Evolutionary conservation across 2,797 vertebrate species (phyloP).

Genomic region (Danio kyathit): DNA sequence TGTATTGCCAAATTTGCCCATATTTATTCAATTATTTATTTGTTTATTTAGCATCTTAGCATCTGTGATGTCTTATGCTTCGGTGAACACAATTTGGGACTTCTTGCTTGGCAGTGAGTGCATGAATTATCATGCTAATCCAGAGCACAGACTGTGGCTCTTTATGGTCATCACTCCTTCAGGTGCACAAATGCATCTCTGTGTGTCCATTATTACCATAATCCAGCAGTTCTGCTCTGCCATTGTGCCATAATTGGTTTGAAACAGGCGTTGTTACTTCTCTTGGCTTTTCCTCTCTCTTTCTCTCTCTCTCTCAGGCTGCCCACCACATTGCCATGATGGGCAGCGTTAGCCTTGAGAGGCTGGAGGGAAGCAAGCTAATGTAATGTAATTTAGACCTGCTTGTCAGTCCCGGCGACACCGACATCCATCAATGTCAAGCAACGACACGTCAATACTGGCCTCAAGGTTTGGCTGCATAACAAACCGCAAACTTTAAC

Average conservation of each 20-base stretch:
- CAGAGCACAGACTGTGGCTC: constrained; percentile 6
- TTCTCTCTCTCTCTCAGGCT: constrained; percentile 34
- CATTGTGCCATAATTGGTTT: constrained; percentile 47
- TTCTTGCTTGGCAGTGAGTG: background rate
- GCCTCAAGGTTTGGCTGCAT: constrained; percentile 76
- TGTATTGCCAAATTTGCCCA: no score
- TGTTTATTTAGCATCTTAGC: no score
- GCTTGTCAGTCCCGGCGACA: constrained; percentile 72
- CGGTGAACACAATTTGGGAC: background rate
- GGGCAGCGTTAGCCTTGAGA: constrained; percentile 75
- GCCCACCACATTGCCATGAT: constrained; percentile 47
- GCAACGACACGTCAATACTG: constrained; percentile 70
- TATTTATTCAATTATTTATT: no score
- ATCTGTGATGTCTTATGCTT: background rate
- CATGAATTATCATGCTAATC: background rate
- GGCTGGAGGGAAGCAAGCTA: constrained; percentile 66
- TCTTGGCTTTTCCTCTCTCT: background rate
- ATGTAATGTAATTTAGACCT: constrained; percentile 80
- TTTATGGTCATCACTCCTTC: constrained; percentile 23
- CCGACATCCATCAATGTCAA: constrained; percentile 83
- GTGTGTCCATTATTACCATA: constrained; percentile 8
- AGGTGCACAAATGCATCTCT: background rate
- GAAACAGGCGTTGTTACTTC: constrained; percentile 17
- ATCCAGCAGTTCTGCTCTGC: constrained; percentile 40
- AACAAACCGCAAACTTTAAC: constrained; percentile 66